A percentile compares a stretch with the other conserved stretches of the same genome.
These are phyloP conservation scores for Turnix velox DNA, from an alignment of 2,113 vertebrate species.

Conservation along the genomic window DNA sequence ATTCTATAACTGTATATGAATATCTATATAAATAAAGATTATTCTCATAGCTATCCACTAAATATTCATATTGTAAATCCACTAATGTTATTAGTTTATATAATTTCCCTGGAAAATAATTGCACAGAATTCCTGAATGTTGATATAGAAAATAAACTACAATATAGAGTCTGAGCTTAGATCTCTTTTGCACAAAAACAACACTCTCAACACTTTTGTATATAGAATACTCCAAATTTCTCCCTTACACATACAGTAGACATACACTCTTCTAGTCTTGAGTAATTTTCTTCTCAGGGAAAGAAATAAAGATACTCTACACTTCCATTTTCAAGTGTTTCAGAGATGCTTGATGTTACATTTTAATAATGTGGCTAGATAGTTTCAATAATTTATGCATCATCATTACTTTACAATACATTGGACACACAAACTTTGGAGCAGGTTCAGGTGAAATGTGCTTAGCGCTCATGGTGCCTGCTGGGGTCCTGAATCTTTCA, in stretches of 20 bases:
- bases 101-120: not conserved
- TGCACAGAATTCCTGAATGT: not conserved
- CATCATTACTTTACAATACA: not conserved
- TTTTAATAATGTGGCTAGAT: not conserved
- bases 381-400: not conserved
- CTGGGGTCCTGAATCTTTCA: not conserved
- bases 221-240: not conserved
- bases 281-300: not conserved
- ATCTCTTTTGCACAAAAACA: not conserved
- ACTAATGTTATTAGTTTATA: not conserved
- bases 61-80: not conserved
- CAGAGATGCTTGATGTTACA: not conserved
- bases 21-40: not conserved
- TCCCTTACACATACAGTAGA: not conserved
- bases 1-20: no score
- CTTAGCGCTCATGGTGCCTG: accelerated
- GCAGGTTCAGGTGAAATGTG: not conserved
- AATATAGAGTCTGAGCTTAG: not conserved
- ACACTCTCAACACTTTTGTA: not conserved
- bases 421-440: not conserved
- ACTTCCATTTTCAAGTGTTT: not conserved
- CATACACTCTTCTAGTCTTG: not conserved
- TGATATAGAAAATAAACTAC: not conserved
- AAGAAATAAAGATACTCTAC: not conserved
- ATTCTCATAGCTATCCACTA: not conserved